Conservation (phyloP, 2,888 invertebrate genomes). For the Serripes groenlandicus region DNA sequence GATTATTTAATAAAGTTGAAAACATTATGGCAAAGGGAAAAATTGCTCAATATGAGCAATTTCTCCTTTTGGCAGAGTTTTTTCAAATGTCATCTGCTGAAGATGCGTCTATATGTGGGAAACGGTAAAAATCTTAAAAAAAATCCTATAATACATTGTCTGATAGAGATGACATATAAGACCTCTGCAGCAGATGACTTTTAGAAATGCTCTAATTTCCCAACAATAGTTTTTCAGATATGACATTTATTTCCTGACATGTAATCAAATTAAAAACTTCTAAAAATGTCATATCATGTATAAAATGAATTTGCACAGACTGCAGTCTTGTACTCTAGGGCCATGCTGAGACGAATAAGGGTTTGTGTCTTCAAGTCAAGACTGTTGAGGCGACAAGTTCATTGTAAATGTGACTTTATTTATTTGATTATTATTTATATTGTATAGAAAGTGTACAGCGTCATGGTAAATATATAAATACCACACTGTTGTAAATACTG, state of each 20-base stretch:
- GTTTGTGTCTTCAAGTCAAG: neutral
- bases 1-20: too few relatives aligned
- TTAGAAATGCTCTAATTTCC: too few relatives aligned
- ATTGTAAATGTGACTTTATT: neutral
- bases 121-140: too few relatives aligned
- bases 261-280: neutral
- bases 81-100: too few relatives aligned
- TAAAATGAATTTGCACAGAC: neutral
- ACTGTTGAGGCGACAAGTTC: neutral
- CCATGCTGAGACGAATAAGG: neutral
- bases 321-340: neutral
- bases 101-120: too few relatives aligned
- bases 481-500: neutral
- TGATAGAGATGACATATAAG: neutral
- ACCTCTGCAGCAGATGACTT: neutral
- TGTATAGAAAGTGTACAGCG: neutral
- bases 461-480: neutral
- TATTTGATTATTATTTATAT: slow-evolving; percentile 4
- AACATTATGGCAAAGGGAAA: too few relatives aligned
- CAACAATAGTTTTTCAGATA: too few relatives aligned
- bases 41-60: too few relatives aligned
- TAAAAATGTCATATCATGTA: neutral
- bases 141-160: too few relatives aligned
- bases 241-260: too few relatives aligned
- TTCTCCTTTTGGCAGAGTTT: too few relatives aligned